Conservation (phyloP, 1,140 invertebrate genomes). For the Drosophila neocordata region DNA sequence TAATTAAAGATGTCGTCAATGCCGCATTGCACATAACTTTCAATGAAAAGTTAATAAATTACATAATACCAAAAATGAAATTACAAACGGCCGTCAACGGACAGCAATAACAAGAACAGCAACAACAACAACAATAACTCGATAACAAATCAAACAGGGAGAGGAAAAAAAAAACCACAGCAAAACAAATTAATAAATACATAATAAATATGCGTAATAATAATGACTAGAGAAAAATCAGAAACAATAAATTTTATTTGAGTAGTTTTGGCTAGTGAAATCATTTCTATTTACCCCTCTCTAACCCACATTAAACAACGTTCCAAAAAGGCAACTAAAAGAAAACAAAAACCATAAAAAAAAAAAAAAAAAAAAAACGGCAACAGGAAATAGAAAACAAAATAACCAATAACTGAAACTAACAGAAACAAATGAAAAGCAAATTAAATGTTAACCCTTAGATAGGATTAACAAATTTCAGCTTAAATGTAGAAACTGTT, state of each 20-base stretch:
- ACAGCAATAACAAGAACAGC: slow-evolving; percentile 46
- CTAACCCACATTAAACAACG: too few species aligned
- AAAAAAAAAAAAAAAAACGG: slow-evolving; percentile 38
- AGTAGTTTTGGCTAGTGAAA: slow-evolving; percentile 47
- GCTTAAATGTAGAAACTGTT: too few species aligned
- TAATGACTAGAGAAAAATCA: slow-evolving; percentile 80
- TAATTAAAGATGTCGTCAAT: slow-evolving; percentile 79
- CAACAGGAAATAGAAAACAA: neutral
- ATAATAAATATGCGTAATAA: slow-evolving; percentile 78
- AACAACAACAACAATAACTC: slow-evolving; percentile 28
- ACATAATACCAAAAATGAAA: slow-evolving; percentile 79
- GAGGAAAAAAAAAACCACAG: slow-evolving; percentile 37
- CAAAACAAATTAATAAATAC: slow-evolving; percentile 80
- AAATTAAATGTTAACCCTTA: neutral
- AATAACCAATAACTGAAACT: neutral
- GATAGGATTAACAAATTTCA: too few species aligned
- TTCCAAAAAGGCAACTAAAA: too few species aligned
- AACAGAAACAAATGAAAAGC: neutral
- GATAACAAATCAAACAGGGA: slow-evolving; percentile 73
- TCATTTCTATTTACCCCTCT: too few species aligned
- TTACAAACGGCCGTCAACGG: slow-evolving; percentile 72
- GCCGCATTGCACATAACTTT: slow-evolving; percentile 74
- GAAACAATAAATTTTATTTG: slow-evolving; percentile 79
- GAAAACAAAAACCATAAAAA: too few species aligned
- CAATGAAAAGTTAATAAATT: slow-evolving; percentile 82